A percentile compares a stretch with the other conserved stretches of the same genome.
phyloP scores from a whole-genome alignment of 2,888 invertebrate genomes.

The Dendrolimus pini region DNA sequence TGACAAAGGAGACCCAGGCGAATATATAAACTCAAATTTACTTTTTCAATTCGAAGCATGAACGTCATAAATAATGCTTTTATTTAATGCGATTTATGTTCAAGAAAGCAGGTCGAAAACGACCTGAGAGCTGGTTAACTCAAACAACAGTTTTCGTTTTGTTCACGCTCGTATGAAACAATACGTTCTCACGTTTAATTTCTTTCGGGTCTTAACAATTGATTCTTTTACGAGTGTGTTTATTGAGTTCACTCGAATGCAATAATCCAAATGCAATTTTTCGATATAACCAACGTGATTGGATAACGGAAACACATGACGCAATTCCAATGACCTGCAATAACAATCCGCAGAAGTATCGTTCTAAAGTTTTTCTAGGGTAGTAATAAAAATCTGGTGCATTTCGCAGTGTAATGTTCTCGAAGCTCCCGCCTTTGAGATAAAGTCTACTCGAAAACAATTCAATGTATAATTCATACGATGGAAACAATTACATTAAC shows the following conservation, averaged over 20 bases:
- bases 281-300: slow-evolving; percentile 23
- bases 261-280: slow-evolving; percentile 58
- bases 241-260: slow-evolving; percentile 67
- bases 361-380: slow-evolving; percentile 16
- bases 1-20: slow-evolving; percentile 30
- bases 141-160: slow-evolving; percentile 64
- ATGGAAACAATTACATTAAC: slow-evolving; percentile 53
- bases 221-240: slow-evolving; percentile 75
- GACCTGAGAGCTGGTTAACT: slow-evolving; percentile 70
- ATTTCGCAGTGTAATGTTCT: slow-evolving; percentile 36
- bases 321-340: slow-evolving; percentile 14
- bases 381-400: slow-evolving; percentile 12
- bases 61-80: slow-evolving; percentile 60
- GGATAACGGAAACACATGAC: slow-evolving; percentile 7
- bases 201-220: slow-evolving; percentile 68
- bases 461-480: slow-evolving; percentile 53
- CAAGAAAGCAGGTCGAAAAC: slow-evolving; percentile 70
- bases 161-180: slow-evolving; percentile 70
- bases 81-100: slow-evolving; percentile 69
- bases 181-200: slow-evolving; percentile 77
- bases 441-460: slow-evolving; percentile 36
- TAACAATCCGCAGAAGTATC: slow-evolving; percentile 4
- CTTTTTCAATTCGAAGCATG: slow-evolving; percentile 51
- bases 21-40: slow-evolving; percentile 32
- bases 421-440: slow-evolving; percentile 40